Evolutionary conservation across 2,797 vertebrate species (phyloP), one percentile per base, ranked within the genome.

Genomic region (Protonibea diacanthus): DNA sequence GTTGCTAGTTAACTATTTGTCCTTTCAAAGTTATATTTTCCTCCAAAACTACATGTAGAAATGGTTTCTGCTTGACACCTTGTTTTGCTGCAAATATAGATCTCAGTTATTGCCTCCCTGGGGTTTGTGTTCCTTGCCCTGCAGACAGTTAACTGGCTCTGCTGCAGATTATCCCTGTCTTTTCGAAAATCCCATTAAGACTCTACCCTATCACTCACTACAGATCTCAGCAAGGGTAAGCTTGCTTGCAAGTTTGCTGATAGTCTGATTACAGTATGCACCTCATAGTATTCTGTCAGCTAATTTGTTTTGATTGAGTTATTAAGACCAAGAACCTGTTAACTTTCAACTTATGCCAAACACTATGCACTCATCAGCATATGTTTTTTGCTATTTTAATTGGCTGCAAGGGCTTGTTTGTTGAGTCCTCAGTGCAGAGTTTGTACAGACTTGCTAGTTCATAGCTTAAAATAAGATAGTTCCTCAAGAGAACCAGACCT

Each of bases 181-280:
- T 85, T 76, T 53, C 8, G 33, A 69, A 88, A 87, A 91, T 83
- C 88, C 83, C 57, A 74, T 93, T 91, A 90, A 90, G 72, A 53
- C 74, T 84, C 45, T 74, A 72, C 81, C 53, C 68, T 89, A 86
- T 91, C 83, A 61, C 27, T 88, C 81, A 62, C 84, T 77, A 77
- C 9, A 76, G n/a, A 77, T 74, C 85, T 83, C 62, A 76, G 77
- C 55, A 67, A 53, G 59, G 52, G 10, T 69, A 71, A 82, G 60
- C 73, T 29, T 15, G 44, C 55, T 56, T 33, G 20, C 53, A 60
- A 53, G 71, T 78, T 78, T 42, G 60, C 11, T 42, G 40, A 78
- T 17, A 40, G 29, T 63, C 56, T 6, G 10, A 33, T 57, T 23
- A 25, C 60, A 55, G 7, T 9, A 6, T 17, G 1, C 1, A 15